A percentile compares a stretch with the other conserved stretches of the same genome.
phyloP scores from a whole-genome alignment of 2,797 vertebrate genomes.

The Oophaga sylvatica region DNA sequence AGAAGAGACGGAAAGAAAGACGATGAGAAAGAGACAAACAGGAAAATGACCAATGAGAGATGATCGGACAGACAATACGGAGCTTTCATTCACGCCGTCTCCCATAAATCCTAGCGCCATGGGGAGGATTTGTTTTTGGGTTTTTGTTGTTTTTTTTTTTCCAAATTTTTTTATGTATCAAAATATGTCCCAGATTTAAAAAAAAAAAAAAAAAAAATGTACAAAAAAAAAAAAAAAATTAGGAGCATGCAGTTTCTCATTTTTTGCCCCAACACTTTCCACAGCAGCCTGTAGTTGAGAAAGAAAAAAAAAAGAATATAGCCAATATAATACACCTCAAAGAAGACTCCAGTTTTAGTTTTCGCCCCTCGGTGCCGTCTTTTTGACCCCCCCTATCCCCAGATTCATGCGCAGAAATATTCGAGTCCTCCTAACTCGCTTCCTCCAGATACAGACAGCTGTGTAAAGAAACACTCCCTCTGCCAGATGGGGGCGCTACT shows the following conservation, averaged over 20 bases:
- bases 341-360: neutral
- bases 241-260: slow-evolving; percentile 32
- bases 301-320: slow-evolving; percentile 1
- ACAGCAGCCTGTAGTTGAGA: slow-evolving; percentile 53
- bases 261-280: slow-evolving; percentile 54
- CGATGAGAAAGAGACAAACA: slow-evolving; percentile 66
- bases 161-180: neutral
- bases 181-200: neutral
- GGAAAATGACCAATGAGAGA: slow-evolving; percentile 60
- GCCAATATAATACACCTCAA: neutral
- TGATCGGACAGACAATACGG: slow-evolving; percentile 35
- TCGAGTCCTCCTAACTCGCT: neutral
- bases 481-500: no score
- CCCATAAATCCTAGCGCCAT: neutral
- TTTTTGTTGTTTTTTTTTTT: neutral
- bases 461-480: neutral
- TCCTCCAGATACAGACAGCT: neutral
- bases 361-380: neutral
- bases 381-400: neutral
- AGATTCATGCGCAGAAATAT: neutral
- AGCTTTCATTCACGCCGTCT: neutral
- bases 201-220: neutral
- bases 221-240: neutral
- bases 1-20: slow-evolving; percentile 66
- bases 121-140: neutral